Evolutionary conservation across 2,888 invertebrate genomes (phyloP).

Genomic region (Enoplolaimus lenunculus): DNA sequence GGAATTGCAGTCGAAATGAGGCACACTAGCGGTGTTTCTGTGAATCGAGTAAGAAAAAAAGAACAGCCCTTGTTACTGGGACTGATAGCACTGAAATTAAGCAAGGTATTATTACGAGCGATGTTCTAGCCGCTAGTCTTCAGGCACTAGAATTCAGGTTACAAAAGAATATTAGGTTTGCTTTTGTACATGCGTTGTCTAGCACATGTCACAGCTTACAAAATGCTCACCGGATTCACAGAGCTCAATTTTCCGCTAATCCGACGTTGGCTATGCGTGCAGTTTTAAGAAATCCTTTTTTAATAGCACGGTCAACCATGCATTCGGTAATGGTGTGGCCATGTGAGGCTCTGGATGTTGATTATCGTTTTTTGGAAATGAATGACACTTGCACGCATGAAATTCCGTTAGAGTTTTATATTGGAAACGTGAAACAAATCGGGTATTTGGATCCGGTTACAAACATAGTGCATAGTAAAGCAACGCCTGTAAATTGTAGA

Average conservation of each 20-base stretch:
- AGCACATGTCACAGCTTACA: too few species aligned
- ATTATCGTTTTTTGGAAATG: not conserved
- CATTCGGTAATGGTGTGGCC: not conserved
- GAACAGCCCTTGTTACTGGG: too few species aligned
- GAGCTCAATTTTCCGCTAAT: not conserved
- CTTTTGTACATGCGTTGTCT: too few species aligned
- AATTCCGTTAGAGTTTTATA: not conserved
- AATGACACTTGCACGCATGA: not conserved
- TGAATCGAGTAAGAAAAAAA: too few species aligned
- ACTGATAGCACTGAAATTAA: too few species aligned
- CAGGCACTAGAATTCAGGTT: too few species aligned
- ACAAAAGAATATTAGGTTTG: too few species aligned
- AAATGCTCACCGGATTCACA: too few species aligned
- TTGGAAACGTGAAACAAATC: not conserved
- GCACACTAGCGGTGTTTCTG: too few species aligned
- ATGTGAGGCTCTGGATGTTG: not conserved
- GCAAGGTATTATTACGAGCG: too few species aligned
- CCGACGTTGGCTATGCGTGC: slow-evolving; percentile 7
- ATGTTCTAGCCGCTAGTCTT: too few species aligned
- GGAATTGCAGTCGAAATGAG: too few species aligned
- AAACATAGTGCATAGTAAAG: not conserved
- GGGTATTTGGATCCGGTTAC: slow-evolving; percentile 2
- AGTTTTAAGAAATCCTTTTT: not conserved
- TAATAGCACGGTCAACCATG: not conserved
- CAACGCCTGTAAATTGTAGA: not conserved